These are phyloP conservation scores for Macrotis lagotis DNA, from an alignment of 2,113 vertebrate genomes.

Conservation along the genomic window DNA sequence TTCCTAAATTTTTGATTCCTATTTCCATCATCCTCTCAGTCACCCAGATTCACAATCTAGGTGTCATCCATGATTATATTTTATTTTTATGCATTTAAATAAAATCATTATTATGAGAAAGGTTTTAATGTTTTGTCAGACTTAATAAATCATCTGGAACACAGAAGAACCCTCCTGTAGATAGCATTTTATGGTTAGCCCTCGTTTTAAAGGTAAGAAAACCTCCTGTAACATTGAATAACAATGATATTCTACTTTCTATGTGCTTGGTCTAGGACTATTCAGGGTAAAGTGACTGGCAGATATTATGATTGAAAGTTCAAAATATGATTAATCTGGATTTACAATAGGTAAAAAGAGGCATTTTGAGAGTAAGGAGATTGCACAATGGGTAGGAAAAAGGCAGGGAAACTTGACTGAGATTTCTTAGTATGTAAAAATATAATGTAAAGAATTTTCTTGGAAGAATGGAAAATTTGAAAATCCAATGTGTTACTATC, in stretches of 20 bases:
- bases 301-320: not conserved
- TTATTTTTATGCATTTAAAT: not conserved
- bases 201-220: not conserved
- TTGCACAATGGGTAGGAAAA: not conserved
- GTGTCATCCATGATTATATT: not conserved
- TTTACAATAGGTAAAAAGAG: conserved; percentile 6
- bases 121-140: not conserved
- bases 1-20: not conserved
- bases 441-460: not conserved
- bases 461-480: not conserved
- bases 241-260: not conserved
- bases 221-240: not conserved
- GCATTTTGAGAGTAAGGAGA: not conserved
- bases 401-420: not conserved
- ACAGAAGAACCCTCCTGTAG: not conserved
- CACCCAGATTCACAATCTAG: too few relatives aligned
- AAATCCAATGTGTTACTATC: fast-evolving
- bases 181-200: not conserved
- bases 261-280: not conserved
- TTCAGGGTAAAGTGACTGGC: not conserved
- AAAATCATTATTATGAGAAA: not conserved
- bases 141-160: not conserved
- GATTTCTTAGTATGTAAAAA: not conserved
- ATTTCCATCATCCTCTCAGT: too few relatives aligned
- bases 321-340: not conserved